These are phyloP conservation scores for Phoebastria nigripes DNA, from an alignment of 2,797 vertebrate genomes.

Conservation along the genomic window DNA sequence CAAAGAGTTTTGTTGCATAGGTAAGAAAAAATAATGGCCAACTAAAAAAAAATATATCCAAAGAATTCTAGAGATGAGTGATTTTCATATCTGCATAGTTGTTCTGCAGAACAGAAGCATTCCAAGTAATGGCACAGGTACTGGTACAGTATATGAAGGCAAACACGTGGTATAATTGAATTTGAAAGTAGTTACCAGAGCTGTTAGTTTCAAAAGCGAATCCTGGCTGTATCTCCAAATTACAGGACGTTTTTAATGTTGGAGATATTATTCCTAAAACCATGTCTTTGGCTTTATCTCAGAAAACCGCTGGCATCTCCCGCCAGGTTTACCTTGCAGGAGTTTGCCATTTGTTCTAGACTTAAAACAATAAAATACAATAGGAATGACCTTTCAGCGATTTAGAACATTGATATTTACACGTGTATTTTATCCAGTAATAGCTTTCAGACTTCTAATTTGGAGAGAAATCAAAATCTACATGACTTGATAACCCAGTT, in stretches of 20 bases:
- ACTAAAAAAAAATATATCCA: neutral
- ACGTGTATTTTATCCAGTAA: neutral
- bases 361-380: conserved; percentile 10
- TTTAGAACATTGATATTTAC: neutral
- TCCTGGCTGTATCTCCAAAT: neutral
- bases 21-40: neutral
- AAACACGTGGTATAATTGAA: neutral
- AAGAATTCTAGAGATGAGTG: neutral
- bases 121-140: neutral
- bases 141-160: neutral
- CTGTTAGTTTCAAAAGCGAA: neutral
- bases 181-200: neutral
- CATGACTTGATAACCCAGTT: neutral
- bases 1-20: neutral
- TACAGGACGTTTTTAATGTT: neutral
- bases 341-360: conserved; percentile 12
- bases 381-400: neutral
- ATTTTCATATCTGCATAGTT: neutral
- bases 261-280: neutral
- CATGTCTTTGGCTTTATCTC: neutral
- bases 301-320: neutral
- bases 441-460: neutral
- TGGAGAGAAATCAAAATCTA: neutral
- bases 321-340: neutral
- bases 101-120: neutral